phyloP scores from a whole-genome alignment of 2,797 vertebrate genomes.

The Luscinia megarhynchos region DNA sequence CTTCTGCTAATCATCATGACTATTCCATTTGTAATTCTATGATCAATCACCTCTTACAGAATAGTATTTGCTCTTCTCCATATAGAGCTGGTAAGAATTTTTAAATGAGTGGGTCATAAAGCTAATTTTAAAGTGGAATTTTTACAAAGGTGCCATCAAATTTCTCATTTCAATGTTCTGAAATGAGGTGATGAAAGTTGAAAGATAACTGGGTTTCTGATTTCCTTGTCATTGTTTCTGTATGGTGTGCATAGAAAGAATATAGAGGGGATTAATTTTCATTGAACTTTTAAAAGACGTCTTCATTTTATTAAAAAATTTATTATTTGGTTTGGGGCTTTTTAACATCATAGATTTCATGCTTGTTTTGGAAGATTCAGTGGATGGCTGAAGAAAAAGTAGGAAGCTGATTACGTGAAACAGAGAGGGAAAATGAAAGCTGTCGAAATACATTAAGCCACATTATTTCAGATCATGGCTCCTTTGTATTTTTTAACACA shows the following conservation, averaged over 20 bases:
- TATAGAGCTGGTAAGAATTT: neutral
- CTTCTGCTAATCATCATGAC: neutral
- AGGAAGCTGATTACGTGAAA: neutral
- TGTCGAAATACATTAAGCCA: neutral
- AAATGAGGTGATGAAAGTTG: neutral
- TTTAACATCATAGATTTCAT: neutral
- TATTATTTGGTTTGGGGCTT: neutral
- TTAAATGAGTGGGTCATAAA: constrained; percentile 12
- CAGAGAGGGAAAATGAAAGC: neutral
- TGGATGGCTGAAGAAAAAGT: neutral
- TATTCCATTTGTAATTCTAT: neutral
- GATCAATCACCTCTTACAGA: neutral
- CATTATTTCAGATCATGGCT: neutral
- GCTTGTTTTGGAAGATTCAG: neutral
- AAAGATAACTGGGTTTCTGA: neutral
- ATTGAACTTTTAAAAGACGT: neutral
- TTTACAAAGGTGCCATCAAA: neutral
- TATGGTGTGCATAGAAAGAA: neutral
- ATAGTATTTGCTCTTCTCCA: neutral
- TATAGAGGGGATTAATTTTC: neutral
- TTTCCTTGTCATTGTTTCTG: neutral
- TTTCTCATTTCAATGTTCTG: neutral
- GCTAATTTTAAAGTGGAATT: constrained; percentile 6
- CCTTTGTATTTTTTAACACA: neutral
- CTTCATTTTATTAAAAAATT: neutral